Percentiles rank a stretch among this genome's conserved stretches.
Conservation (phyloP, 1,140 invertebrate species). For the Camponotus pennsylvanicus region DNA sequence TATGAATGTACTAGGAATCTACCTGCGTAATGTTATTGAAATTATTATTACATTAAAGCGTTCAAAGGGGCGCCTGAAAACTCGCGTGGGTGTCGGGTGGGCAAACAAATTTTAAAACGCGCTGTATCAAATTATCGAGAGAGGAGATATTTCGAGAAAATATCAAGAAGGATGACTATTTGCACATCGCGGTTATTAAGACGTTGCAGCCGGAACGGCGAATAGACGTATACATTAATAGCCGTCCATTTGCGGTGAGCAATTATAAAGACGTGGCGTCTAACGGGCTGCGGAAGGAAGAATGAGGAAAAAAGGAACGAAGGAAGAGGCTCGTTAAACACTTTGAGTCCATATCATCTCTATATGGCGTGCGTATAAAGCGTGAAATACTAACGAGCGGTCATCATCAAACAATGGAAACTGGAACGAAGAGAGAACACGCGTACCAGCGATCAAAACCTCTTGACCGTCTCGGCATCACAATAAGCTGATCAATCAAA, state of each 20-base stretch:
- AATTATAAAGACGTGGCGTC: slow-evolving; percentile 51
- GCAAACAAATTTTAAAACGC: slow-evolving; percentile 11
- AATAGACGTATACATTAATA: slow-evolving; percentile 48
- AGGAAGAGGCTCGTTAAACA: slow-evolving; percentile 50
- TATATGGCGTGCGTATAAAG: slow-evolving; percentile 23
- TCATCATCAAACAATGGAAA: slow-evolving; percentile 54
- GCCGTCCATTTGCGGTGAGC: slow-evolving; percentile 47
- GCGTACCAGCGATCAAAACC: background rate
- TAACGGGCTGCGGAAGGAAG: slow-evolving; percentile 28
- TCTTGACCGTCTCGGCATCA: background rate
- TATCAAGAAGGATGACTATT: slow-evolving; percentile 23
- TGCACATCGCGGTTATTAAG: slow-evolving; percentile 36
- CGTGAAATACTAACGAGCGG: slow-evolving; percentile 52
- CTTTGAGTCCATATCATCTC: slow-evolving; percentile 36
- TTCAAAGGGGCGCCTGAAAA: background rate
- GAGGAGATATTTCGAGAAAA: background rate
- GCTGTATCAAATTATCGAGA: background rate
- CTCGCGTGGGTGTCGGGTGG: background rate
- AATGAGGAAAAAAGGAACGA: slow-evolving; percentile 18
- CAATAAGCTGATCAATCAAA: slow-evolving; percentile 16
- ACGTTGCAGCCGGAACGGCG: slow-evolving; percentile 9
- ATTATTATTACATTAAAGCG: background rate
- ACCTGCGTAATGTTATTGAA: background rate
- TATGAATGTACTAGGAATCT: background rate
- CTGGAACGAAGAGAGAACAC: slow-evolving; percentile 20